phyloP scores from a whole-genome alignment of 2,888 invertebrate genomes.

The Chalcosyrphus nemorum region DNA sequence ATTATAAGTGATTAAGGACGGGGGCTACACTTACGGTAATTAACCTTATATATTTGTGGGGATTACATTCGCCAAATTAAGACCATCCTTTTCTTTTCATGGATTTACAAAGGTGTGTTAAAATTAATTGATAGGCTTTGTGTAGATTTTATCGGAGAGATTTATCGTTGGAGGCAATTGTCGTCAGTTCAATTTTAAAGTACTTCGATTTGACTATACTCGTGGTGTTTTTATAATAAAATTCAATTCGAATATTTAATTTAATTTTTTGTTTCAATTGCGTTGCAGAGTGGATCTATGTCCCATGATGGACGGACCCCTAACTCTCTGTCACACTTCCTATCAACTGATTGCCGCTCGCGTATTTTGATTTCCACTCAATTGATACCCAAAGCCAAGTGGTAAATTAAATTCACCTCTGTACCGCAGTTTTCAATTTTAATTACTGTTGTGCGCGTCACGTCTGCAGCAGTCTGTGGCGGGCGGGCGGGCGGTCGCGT shows the following conservation, averaged over 20 bases:
- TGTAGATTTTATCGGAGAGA: too few species aligned
- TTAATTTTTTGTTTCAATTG: conserved; percentile 51
- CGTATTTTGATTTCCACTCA: conserved; percentile 59
- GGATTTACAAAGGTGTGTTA: neutral
- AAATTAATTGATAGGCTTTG: neutral
- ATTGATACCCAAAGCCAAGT: conserved; percentile 65
- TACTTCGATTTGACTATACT: neutral
- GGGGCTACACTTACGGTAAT: conserved; percentile 48
- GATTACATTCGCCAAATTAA: neutral
- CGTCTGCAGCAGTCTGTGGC: conserved; percentile 47
- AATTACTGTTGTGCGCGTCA: conserved; percentile 67
- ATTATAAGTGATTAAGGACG: conserved; percentile 50
- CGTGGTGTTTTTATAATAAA: conserved; percentile 27
- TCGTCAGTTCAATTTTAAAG: too few species aligned
- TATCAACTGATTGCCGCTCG: conserved; percentile 24
- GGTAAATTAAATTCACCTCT: conserved; percentile 72
- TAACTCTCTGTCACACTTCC: neutral
- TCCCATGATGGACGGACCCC: neutral
- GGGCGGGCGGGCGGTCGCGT: neutral
- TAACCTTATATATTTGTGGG: conserved; percentile 25
- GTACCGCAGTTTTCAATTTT: conserved; percentile 65
- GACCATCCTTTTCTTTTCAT: neutral
- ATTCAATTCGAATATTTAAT: conserved; percentile 49
- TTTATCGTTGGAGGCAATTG: too few species aligned
- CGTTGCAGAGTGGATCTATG: conserved; percentile 1